Evolutionary conservation across 1,140 invertebrate species (phyloP).

Genomic region (Drosophila elegans): DNA sequence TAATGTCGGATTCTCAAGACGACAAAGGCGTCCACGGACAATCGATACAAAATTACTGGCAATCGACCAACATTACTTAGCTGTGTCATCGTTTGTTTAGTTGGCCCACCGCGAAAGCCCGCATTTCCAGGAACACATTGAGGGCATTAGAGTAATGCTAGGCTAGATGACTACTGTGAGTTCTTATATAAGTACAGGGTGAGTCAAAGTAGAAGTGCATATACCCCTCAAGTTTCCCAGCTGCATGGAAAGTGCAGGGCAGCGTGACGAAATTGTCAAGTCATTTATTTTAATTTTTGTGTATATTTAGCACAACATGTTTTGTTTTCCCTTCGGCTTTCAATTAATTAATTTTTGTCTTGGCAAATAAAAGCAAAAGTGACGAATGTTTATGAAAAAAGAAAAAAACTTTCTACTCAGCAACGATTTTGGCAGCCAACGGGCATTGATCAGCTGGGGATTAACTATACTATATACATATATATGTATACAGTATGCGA

Average conservation of each 20-base stretch:
- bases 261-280: conserved; percentile 26
- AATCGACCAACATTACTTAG: conserved; percentile 58
- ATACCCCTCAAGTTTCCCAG: conserved; percentile 8
- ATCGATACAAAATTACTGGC: conserved; percentile 74
- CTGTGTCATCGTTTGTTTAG: conserved; percentile 47
- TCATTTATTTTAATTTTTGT: conserved; percentile 31
- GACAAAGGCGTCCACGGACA: conserved; percentile 28
- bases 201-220: conserved; percentile 1
- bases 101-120: neutral
- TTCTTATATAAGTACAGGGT: conserved; percentile 29
- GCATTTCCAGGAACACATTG: conserved; percentile 18
- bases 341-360: conserved; percentile 35
- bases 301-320: conserved; percentile 18
- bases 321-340: conserved; percentile 12
- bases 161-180: conserved; percentile 13
- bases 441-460: conserved; percentile 26
- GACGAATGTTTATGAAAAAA: conserved; percentile 53
- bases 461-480: conserved; percentile 23
- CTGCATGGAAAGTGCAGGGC: conserved; percentile 16
- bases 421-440: conserved; percentile 20
- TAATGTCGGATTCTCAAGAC: conserved; percentile 25
- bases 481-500: no score
- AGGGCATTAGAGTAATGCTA: conserved; percentile 14
- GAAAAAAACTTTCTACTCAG: conserved; percentile 12
- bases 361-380: conserved; percentile 65